Conservation (phyloP, 2,888 invertebrate genomes). For the Rugalucina vietnamica region DNA sequence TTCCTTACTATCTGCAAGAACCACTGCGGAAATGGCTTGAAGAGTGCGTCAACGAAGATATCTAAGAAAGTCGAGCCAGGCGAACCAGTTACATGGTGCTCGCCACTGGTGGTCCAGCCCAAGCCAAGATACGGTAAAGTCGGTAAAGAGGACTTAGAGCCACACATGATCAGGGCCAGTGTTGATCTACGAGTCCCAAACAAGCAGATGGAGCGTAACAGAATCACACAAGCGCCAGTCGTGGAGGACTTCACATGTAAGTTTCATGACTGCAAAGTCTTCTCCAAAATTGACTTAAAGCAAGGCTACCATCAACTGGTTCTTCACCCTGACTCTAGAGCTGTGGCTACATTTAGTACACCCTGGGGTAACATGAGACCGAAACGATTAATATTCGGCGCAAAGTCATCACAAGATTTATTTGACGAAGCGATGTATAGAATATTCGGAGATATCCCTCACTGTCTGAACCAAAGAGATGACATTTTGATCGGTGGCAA, state of each 20-base stretch:
- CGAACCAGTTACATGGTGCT: constrained; percentile 23
- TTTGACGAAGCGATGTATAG: constrained; percentile 19
- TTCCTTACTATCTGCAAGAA: constrained; percentile 14
- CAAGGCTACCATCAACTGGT: not conserved
- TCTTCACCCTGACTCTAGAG: not conserved
- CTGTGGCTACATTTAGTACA: not conserved
- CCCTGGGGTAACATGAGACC: constrained; percentile 24
- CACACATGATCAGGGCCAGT: not conserved
- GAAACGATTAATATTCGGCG: too few species aligned
- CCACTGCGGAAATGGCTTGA: constrained; percentile 10
- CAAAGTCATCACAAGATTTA: constrained; percentile 7
- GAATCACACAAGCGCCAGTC: not conserved
- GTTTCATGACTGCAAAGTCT: constrained; percentile 15
- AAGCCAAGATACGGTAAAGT: constrained; percentile 6
- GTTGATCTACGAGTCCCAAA: not conserved
- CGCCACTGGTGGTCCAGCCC: constrained; percentile 30
- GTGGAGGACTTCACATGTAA: constrained; percentile 1
- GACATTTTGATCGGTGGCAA: constrained; percentile 15
- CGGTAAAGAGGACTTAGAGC: not conserved
- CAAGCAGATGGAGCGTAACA: not conserved
- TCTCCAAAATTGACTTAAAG: not conserved
- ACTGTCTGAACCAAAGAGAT: not conserved
- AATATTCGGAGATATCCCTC: constrained; percentile 24
- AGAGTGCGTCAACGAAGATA: not conserved
- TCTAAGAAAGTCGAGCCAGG: constrained; percentile 2